Conservation (phyloP, 92 coral and sea anemone species). For the Actinostola sp. region DNA sequence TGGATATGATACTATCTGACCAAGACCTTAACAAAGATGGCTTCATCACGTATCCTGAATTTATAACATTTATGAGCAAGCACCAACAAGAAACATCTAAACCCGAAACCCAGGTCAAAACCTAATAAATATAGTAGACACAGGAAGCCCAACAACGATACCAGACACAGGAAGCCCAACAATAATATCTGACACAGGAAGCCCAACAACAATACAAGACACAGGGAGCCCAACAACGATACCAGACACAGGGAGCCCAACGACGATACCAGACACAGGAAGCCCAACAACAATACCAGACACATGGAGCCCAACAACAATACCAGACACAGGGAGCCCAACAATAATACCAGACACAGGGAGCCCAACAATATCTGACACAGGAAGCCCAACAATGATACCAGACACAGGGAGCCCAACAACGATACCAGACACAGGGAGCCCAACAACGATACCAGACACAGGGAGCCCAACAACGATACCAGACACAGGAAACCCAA, state of each 20-base stretch:
- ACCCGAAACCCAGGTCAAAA: too few relatives aligned
- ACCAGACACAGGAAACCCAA: too few relatives aligned
- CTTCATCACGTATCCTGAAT: slow-evolving; percentile 78
- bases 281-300: not conserved
- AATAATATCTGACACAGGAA: not conserved
- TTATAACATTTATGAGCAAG: slow-evolving; percentile 62
- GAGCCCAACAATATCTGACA: too few relatives aligned
- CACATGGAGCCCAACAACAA: too few relatives aligned
- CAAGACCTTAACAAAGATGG: slow-evolving; percentile 81
- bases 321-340: too few relatives aligned
- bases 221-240: not conserved
- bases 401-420: too few relatives aligned
- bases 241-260: not conserved
- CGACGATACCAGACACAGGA: not conserved
- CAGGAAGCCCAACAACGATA: not conserved
- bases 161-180: slow-evolving; percentile 13
- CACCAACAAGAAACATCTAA: slow-evolving; percentile 24
- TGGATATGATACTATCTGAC: slow-evolving; percentile 71
- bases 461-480: too few relatives aligned
- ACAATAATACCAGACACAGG: too few relatives aligned
- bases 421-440: too few relatives aligned
- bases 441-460: too few relatives aligned
- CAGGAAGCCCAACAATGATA: too few relatives aligned
- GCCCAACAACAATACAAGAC: not conserved
- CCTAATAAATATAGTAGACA: not conserved